Evolutionary conservation across 2,797 vertebrate genomes (phyloP), one percentile per base, ranked within the genome.

Genomic region (Falco peregrinus): DNA sequence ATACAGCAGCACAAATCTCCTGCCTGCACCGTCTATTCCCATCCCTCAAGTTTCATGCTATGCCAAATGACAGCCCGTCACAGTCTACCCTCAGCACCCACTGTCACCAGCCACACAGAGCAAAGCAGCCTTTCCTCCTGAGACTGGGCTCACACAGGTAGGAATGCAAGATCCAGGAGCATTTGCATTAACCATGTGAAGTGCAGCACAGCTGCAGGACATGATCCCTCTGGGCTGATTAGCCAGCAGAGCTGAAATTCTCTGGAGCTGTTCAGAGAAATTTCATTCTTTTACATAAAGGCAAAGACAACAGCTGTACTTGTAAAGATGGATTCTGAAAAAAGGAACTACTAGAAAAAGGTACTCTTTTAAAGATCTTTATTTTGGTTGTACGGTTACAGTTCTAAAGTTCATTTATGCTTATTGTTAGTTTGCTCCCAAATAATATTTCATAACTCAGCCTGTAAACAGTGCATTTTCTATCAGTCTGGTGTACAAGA

Each of bases 341-440:
- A 79, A 43, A 73, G 11, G 24, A 53, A 80, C 25, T 14, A 85
- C 77, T 21, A 91, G 67, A 86, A 68, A 78, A 91, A n/a, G 5
- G 5, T 37, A 88, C 70, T 83, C 96, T 96, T 87, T 69, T 95
- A 97, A 96, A 97, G 95, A 96, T 77, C 70, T 98, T 98, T 98
- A 98, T 98, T 98, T 96, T 96, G 94, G 60, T 75, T 96, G 68
- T 91, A 95, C 17, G 17, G 92, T 96, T 96, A 97, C 90, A 97
- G 83, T 94, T 97, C 86, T 90, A 71, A 80, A 92, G 33, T 89
- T 84, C 41, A 67, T 87, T 91, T 94, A 81, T 60, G 84, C 79
- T 97, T 92, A 93, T 57, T 92, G 60, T 91, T 88, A 84, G 68
- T 86, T 92, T 97, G 78, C 85, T 97, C 92, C 94, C 95, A 96